Base-by-base conservation (phyloP, 2,888 invertebrate genomes). In the Pachydiplax longipennis region DNA sequence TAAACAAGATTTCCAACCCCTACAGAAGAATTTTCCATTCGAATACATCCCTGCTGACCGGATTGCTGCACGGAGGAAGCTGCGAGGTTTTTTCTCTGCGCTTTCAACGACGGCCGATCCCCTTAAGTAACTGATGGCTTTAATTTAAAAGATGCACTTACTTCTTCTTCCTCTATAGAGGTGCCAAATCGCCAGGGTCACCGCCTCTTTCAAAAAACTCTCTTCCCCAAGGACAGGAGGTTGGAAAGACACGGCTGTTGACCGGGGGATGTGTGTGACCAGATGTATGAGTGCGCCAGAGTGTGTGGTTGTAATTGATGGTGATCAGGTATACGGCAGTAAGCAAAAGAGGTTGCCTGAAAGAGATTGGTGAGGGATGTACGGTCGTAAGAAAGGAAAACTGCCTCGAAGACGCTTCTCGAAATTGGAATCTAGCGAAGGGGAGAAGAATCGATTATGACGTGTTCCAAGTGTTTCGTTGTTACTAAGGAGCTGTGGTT, bases 241-340 rank as follows among this genome's bases (percentile, higher is more conserved):
- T 83, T 35, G 31, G 53, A 58, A 83, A 81, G 44, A 44, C 40
- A 44, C 22, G 58, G n/a, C 53, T 83, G 53, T 58, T 58, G 58
- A 31, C 31, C 58, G 31, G 35, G 35, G 18, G 35, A 22, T 58
- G 18, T 25, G 53, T 10, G 31, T 15, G 3, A 1, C 53, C 15
- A 53, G 53, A 53, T 53, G 53, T 53, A 53, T 18, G 53, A 53
- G 73, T 73, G 31, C 73, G 31, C 73, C 31, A 4, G 65, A 4
- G 73, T 31, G 35, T 58, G 31, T 35, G 58, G 18, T 35, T 35
- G 58, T 83, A 83, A 83, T 83, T 83, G 83, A 83, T 83, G 83
- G 58, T 53, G 31, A 22, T 58, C 35, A 31, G 31, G 83, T 2
- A 48, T 83, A 58, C 25, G 81, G 31, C 31, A 15, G 82, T 48